These are phyloP conservation scores for Gymnocephalus cernua DNA, from an alignment of 2,113 vertebrate species.

Conservation along the genomic window DNA sequence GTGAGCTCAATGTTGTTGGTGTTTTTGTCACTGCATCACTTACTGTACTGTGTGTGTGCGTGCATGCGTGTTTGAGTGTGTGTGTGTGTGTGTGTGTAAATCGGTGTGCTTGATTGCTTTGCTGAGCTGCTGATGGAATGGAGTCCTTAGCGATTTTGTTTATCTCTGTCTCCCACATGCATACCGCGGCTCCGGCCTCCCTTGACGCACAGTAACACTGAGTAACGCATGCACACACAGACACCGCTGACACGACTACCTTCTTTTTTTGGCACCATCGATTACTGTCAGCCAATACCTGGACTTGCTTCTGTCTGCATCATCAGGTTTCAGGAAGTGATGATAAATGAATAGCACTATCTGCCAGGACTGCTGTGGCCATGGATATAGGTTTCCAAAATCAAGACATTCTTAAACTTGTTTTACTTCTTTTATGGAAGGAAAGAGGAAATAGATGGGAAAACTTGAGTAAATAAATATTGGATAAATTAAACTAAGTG, in stretches of 20 bases:
- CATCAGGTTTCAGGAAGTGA: conserved; percentile 69
- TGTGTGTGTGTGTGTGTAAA: conserved; percentile 10
- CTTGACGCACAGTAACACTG: conserved; percentile 5
- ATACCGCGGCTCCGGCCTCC: conserved; percentile 31
- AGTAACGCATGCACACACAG: conserved; percentile 22
- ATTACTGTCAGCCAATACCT: conserved; percentile 69
- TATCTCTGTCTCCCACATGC: conserved; percentile 60
- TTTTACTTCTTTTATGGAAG: neutral
- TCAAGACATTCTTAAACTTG: conserved; percentile 2
- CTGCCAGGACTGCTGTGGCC: conserved; percentile 34
- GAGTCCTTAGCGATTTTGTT: conserved; percentile 57
- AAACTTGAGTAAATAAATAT: neutral
- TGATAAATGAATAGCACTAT: conserved; percentile 53
- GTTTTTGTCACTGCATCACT: conserved; percentile 20
- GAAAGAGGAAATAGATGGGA: neutral
- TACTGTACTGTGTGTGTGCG: neutral
- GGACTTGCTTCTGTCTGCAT: conserved; percentile 62
- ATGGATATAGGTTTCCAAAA: conserved; percentile 31
- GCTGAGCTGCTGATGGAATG: conserved; percentile 54
- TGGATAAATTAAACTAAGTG: conserved; percentile 2
- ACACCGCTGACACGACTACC: conserved; percentile 54
- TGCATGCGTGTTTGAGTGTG: conserved; percentile 22
- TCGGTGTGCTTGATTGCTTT: conserved; percentile 26
- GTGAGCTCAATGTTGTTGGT: neutral
- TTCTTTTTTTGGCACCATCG: conserved; percentile 56